Evolutionary conservation across 2,113 vertebrate genomes (phyloP), one percentile per base, ranked within the genome.

Genomic region (Bucco capensis): DNA sequence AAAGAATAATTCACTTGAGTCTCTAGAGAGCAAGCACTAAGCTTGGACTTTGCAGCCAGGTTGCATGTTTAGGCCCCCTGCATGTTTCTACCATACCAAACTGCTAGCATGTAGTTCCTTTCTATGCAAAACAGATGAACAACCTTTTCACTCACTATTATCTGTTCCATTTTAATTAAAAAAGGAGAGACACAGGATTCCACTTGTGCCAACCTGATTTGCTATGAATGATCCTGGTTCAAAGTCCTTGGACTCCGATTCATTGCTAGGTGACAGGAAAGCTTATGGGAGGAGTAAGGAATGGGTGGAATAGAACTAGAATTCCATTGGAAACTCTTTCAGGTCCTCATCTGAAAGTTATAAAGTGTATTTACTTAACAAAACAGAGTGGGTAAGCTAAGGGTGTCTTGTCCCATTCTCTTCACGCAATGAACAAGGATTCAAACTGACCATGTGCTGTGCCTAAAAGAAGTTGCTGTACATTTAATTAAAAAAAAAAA

Each of bases 361-460:
- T 44, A 5, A 88, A 44, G n/a, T 3, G 3, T 54, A 64, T 28
- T 47, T 86, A 77, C 35, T 47, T 62, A 37, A 58, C 19, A 58
- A 56, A 77, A 81, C 3, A 37, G 62, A 64, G 30, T 12, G 24
- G 19, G 30, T 54, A 30, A 82, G 28, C 14, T 57, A 56, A 65
- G 23, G 33, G 33, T 19, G 23, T 79, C 53, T 75, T 10, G 4
- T n/a, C 9, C 22, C 1, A 0, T 57, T 66, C 57, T 88, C 50
- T 22, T 73, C 40, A 28, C 21, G 27, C 2, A 4, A 47, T 60
- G 53, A 81, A 62, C 8, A 10, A 38, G 31, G 27, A 83, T 13
- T 6, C 40, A 64, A 40, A 57, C 2, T 25, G 31, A 66, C 18
- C 37, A 49, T 0, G 0, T 4, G 5, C 18, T 25, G 6, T 35